These are phyloP conservation scores for Notodonta dromedarius DNA, from an alignment of 2,888 invertebrate genomes.

Conservation along the genomic window DNA sequence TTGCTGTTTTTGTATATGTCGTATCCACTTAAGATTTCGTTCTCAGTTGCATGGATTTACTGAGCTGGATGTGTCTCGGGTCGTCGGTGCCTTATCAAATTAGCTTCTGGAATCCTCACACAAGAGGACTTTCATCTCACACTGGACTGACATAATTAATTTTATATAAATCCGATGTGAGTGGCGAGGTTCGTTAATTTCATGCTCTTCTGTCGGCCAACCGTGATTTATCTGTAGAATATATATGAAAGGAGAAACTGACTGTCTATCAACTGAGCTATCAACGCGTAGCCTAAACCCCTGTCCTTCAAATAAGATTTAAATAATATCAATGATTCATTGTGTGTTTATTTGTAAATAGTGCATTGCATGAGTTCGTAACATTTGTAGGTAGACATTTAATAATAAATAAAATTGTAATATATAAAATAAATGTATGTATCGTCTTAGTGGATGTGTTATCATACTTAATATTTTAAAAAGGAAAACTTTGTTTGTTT, in stretches of 20 bases:
- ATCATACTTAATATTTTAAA: too few relatives aligned
- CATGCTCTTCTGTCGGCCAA: not conserved
- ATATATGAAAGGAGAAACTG: not conserved
- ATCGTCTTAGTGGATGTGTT: too few relatives aligned
- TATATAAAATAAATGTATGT: too few relatives aligned
- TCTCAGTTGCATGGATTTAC: not conserved
- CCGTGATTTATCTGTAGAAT: not conserved
- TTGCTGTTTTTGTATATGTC: slow-evolving; percentile 1
- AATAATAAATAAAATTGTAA: too few relatives aligned
- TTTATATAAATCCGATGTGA: slow-evolving; percentile 13
- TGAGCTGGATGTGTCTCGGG: not conserved
- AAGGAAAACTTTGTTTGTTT: too few relatives aligned
- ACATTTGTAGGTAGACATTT: too few relatives aligned
- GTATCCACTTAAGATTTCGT: slow-evolving; percentile 15
- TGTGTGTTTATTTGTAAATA: too few relatives aligned
- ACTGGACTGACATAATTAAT: slow-evolving; percentile 29
- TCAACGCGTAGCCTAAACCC: too few relatives aligned
- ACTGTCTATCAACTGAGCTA: not conserved
- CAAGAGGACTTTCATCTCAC: slow-evolving; percentile 27
- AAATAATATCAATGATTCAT: too few relatives aligned
- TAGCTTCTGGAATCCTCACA: slow-evolving; percentile 34
- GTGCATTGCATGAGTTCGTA: too few relatives aligned
- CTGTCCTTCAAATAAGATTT: too few relatives aligned
- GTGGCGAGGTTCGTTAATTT: slow-evolving; percentile 20
- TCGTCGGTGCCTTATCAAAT: slow-evolving; percentile 43